These are phyloP conservation scores for Ataeniobius toweri DNA, from an alignment of 2,797 vertebrate genomes.

Conservation along the genomic window DNA sequence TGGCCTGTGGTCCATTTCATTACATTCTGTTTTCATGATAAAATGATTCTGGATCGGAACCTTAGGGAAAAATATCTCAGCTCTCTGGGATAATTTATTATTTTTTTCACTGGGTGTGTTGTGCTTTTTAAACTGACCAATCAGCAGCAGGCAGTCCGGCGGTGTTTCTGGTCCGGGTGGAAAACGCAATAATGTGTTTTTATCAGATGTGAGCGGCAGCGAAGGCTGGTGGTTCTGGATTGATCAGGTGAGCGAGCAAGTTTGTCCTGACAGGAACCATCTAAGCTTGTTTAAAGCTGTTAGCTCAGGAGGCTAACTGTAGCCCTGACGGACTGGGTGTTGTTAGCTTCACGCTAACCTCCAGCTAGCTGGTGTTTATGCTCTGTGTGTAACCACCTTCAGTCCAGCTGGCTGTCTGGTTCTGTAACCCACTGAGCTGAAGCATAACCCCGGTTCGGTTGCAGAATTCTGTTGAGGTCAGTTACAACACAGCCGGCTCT, in stretches of 20 bases:
- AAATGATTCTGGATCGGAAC: too few species aligned
- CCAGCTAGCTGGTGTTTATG: background rate
- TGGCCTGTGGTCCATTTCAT: too few species aligned
- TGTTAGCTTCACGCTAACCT: background rate
- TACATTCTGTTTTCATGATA: too few species aligned
- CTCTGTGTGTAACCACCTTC: background rate
- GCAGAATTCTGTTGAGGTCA: background rate
- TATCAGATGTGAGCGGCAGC: background rate
- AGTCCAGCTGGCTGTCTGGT: background rate
- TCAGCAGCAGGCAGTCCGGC: constrained; percentile 1
- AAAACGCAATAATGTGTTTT: background rate
- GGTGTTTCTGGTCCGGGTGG: constrained; percentile 4
- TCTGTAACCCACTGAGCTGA: background rate
- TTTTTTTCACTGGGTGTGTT: background rate
- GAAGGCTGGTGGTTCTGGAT: background rate
- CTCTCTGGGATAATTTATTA: too few species aligned
- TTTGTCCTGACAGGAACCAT: background rate
- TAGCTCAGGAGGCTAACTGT: background rate
- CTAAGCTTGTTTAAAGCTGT: background rate
- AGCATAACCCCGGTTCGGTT: background rate
- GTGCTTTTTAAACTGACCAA: background rate
- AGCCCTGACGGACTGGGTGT: background rate
- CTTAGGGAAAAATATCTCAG: too few species aligned
- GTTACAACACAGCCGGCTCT: background rate
- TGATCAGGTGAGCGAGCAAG: background rate